phyloP scores from a whole-genome alignment of 64 coral and sea anemone species.

The Montipora efflorescens region DNA sequence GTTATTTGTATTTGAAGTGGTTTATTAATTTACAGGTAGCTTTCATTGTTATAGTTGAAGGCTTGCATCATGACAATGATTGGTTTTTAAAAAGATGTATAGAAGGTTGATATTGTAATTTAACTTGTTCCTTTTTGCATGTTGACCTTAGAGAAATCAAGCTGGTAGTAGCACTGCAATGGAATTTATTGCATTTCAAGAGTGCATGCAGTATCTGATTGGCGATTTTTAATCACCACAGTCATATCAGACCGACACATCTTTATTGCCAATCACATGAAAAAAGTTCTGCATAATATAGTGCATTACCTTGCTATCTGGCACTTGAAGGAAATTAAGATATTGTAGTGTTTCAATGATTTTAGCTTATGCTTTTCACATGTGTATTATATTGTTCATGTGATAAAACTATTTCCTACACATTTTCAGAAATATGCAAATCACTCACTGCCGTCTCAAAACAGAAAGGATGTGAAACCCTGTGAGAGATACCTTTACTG shows the following conservation, averaged over 20 bases:
- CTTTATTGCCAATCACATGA: constrained; percentile 23
- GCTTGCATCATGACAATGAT: too few relatives aligned
- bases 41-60: too few relatives aligned
- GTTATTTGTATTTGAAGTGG: too few relatives aligned
- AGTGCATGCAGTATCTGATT: constrained; percentile 18
- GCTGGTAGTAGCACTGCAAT: constrained; percentile 14
- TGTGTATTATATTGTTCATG: too few relatives aligned
- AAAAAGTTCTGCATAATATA: background rate
- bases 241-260: constrained; percentile 43
- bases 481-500: constrained; percentile 15
- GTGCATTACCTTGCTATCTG: constrained; percentile 57
- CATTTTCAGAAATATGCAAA: constrained; percentile 38
- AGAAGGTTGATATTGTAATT: too few relatives aligned
- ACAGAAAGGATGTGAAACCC: constrained; percentile 35
- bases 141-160: constrained; percentile 35
- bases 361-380: too few relatives aligned
- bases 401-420: background rate
- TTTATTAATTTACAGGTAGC: too few relatives aligned
- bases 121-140: too few relatives aligned
- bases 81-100: too few relatives aligned
- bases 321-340: constrained; percentile 51
- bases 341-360: too few relatives aligned
- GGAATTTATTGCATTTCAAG: constrained; percentile 11
- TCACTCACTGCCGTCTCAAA: constrained; percentile 32
- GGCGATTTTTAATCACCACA: constrained; percentile 25